phyloP scores from a whole-genome alignment of 2,888 invertebrate genomes.

The Unio delphinus region DNA sequence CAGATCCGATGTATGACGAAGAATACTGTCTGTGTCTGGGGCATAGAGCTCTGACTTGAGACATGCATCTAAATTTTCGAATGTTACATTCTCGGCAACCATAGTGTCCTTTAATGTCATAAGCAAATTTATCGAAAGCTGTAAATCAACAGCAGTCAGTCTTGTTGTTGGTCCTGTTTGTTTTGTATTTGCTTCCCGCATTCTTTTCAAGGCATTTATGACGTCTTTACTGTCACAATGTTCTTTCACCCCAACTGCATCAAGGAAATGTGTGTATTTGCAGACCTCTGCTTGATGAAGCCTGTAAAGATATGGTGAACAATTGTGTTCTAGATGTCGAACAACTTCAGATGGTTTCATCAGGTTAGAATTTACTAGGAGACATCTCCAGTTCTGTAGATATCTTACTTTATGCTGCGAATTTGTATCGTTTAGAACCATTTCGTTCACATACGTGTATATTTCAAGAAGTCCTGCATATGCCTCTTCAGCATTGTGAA shows the following conservation, averaged over 20 bases:
- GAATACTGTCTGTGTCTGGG: conserved; percentile 44
- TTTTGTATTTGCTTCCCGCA: conserved; percentile 3
- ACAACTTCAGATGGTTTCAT: conserved; percentile 13
- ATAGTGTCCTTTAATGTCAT: conserved; percentile 14
- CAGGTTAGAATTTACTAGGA: conserved; percentile 15
- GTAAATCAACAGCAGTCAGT: conserved; percentile 6
- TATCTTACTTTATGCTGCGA: no score
- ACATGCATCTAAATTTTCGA: conserved; percentile 17
- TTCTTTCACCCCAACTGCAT: conserved; percentile 15
- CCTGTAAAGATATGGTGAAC: conserved; percentile 15
- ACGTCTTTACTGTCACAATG: conserved; percentile 13
- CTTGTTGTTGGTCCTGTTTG: background rate
- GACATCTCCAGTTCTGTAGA: no score
- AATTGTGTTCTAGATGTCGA: conserved; percentile 9
- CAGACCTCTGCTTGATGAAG: conserved; percentile 1
- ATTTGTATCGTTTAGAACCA: no score
- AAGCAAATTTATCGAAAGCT: conserved; percentile 15
- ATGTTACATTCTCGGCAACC: background rate
- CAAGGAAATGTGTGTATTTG: conserved; percentile 7
- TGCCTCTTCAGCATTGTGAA: conserved; percentile 11
- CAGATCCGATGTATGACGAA: conserved; percentile 29
- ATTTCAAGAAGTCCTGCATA: conserved; percentile 13
- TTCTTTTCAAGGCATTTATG: conserved; percentile 8
- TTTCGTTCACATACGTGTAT: conserved; percentile 9
- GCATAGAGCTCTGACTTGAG: conserved; percentile 21